phyloP scores from a whole-genome alignment of 2,113 vertebrate genomes.

The cat (Felis catus) region DNA sequence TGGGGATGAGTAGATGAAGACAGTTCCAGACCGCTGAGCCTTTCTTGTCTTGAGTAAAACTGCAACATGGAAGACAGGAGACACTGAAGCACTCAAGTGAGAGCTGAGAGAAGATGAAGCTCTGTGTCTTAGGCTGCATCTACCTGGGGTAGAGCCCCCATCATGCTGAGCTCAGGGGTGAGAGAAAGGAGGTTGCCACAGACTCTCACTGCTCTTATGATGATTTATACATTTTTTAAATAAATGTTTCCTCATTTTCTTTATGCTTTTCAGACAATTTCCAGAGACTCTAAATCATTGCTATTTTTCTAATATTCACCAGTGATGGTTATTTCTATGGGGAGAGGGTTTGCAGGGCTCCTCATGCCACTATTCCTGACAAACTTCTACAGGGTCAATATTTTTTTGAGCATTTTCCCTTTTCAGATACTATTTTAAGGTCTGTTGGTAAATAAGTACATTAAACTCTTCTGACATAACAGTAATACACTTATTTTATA shows the following conservation, averaged over 20 bases:
- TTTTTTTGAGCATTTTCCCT: not conserved
- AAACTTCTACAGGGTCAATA: not conserved
- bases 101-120: not conserved
- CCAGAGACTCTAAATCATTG: not conserved
- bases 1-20: not conserved
- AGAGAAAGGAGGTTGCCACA: not conserved
- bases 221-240: not conserved
- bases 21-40: not conserved
- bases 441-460: not conserved
- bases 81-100: fast-evolving
- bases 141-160: fast-evolving
- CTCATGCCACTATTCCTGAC: not conserved
- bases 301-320: not conserved
- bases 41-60: not conserved
- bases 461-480: not conserved
- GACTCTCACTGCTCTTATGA: not conserved
- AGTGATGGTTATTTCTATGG: not conserved
- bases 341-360: not conserved
- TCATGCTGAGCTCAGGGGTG: not conserved
- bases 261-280: not conserved
- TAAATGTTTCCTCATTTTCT: not conserved
- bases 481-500: not conserved
- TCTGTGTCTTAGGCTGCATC: not conserved
- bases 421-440: not conserved
- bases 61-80: not conserved